These are phyloP conservation scores for Fregata magnificens DNA, from an alignment of 2,113 vertebrate genomes.

Conservation along the genomic window DNA sequence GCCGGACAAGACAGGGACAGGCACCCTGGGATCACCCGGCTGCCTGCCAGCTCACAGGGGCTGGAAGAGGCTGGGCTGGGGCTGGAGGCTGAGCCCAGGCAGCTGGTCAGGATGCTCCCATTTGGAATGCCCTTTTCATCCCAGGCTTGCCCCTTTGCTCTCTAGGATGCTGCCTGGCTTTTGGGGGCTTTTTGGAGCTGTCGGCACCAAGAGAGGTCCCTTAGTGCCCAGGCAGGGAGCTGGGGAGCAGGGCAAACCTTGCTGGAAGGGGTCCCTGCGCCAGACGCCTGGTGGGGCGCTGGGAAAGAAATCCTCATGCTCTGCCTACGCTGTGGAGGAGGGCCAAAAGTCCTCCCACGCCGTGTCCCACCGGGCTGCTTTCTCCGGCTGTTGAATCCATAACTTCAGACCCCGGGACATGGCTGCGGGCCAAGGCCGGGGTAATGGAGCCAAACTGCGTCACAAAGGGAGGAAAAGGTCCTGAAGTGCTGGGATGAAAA, in stretches of 20 bases:
- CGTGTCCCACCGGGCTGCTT: background rate
- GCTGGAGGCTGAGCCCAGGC: background rate
- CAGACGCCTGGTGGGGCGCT: background rate
- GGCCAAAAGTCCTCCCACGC: constrained; percentile 52
- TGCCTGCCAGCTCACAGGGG: background rate
- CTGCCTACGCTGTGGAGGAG: constrained; percentile 36
- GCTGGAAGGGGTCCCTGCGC: background rate
- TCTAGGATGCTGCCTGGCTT: background rate
- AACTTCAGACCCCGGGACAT: constrained; percentile 53
- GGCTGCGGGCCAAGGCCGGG: background rate
- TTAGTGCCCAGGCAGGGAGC: background rate
- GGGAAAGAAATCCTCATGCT: constrained; percentile 27
- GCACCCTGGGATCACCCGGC: background rate
- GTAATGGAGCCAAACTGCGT: constrained; percentile 59
- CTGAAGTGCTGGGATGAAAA: constrained; percentile 26
- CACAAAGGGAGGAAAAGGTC: constrained; percentile 65
- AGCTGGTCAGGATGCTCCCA: background rate
- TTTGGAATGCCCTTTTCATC: background rate
- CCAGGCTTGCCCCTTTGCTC: background rate
- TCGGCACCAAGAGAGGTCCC: background rate
- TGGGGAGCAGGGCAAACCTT: background rate
- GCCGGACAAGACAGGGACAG: background rate
- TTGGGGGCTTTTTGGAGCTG: background rate
- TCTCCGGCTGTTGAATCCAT: constrained; percentile 55
- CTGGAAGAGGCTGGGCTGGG: background rate